Evolutionary conservation across 2,113 vertebrate genomes (phyloP), one percentile per base, ranked within the genome.

Genomic region (Sardina pilchardus): DNA sequence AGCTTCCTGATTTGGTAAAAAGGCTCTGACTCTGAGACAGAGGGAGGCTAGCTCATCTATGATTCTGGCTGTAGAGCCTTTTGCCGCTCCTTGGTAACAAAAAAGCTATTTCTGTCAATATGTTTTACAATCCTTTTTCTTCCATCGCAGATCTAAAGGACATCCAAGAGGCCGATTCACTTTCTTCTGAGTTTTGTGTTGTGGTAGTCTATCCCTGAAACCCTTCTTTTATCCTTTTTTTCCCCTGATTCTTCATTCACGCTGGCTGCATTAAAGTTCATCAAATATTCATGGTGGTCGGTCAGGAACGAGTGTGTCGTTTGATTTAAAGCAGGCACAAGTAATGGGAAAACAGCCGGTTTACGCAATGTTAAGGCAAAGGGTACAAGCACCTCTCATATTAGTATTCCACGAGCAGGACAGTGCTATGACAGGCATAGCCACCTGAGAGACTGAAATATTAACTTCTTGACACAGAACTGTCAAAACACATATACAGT

Each of bases 401-500:
- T 30, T 78, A 78, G 26, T 78, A 36, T 78, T 78, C 30, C 71
- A 36, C 14, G 4, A 34, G 34, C 30, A 75, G 67, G 10, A 4
- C 67, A 78, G 63, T 78, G 71, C 71, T 36, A 34, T 78, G 71
- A 78, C 71, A 78, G 71, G 9, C 71, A 78, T 36, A 78, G 26
- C 4, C 71, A 78, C 71, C 71, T 78, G 26, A 78, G 71, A 78
- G 71, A 39, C 71, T 78, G 30, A 36, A 78, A 17, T 36, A 78
- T 78, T 78, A 78, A 39, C 71, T 78, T 36, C 71, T 78, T 78
- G 71, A 78, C 71, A 78, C 71, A 78, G 71, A 78, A 78, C 71
- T 78, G 71, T 78, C 71, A 78, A 78, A 78, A 39, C 30, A 78
- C 71, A 78, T 78, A 78, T 36, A 34, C 63, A 34, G 71, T 34